phyloP scores from a whole-genome alignment of 2,888 invertebrate genomes.

The Xylota segnis region DNA sequence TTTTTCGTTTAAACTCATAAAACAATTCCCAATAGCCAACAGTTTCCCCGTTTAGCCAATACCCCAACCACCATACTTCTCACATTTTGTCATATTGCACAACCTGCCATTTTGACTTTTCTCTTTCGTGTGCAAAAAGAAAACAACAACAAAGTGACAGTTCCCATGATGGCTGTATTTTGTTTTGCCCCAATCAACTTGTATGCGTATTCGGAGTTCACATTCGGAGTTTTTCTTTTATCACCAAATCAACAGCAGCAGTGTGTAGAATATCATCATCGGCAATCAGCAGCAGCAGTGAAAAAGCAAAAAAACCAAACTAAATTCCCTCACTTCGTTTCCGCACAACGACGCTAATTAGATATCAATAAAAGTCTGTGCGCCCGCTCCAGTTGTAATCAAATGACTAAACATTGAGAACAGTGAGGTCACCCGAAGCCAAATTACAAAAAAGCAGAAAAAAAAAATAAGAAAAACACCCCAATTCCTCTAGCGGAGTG shows the following conservation, averaged over 20 bases:
- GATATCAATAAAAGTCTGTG: conserved; percentile 62
- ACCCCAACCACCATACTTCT: neutral
- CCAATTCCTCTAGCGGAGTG: conserved; percentile 3
- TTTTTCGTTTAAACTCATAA: no score
- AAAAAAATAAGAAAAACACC: conserved; percentile 10
- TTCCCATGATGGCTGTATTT: conserved; percentile 41
- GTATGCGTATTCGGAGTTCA: conserved; percentile 45
- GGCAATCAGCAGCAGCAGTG: conserved; percentile 28
- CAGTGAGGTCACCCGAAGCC: conserved; percentile 66
- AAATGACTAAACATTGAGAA: conserved; percentile 62
- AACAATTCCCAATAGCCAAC: neutral
- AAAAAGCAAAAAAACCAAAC: conserved; percentile 2
- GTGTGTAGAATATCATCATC: conserved; percentile 11
- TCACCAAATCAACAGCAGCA: conserved; percentile 38
- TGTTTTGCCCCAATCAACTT: conserved; percentile 67
- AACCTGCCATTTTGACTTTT: conserved; percentile 51
- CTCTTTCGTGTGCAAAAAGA: conserved; percentile 36
- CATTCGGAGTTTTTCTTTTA: conserved; percentile 44
- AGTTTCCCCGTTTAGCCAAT: neutral
- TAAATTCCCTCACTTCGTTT: conserved; percentile 19
- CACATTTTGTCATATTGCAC: conserved; percentile 7
- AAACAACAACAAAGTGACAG: conserved; percentile 58
- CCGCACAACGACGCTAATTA: conserved; percentile 57
- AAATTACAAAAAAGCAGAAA: neutral
- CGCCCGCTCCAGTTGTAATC: conserved; percentile 61